Evolutionary conservation across 2,888 invertebrate genomes (phyloP).

Genomic region (Ypsolopha scabrella): DNA sequence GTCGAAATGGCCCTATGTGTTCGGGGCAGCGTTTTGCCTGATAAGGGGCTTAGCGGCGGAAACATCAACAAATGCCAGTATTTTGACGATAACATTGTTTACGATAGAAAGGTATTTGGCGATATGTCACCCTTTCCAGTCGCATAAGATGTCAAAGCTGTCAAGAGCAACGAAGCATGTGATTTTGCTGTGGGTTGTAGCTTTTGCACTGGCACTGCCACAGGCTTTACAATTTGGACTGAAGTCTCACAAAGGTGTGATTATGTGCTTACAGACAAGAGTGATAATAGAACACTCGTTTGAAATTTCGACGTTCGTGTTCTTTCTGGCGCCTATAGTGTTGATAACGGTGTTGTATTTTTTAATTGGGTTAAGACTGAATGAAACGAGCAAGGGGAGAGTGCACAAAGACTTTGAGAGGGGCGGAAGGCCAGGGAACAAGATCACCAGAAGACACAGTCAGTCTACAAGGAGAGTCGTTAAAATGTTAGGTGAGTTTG

Average conservation of each 20-base stretch:
- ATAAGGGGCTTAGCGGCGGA: slow-evolving; percentile 83
- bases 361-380: slow-evolving; percentile 72
- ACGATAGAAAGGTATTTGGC: slow-evolving; percentile 81
- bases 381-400: slow-evolving; percentile 46
- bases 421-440: slow-evolving; percentile 25
- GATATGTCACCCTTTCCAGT: slow-evolving; percentile 73
- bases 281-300: slow-evolving; percentile 73
- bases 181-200: slow-evolving; percentile 82
- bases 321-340: slow-evolving; percentile 83
- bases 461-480: slow-evolving; percentile 77
- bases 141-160: slow-evolving; percentile 89
- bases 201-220: slow-evolving; percentile 79
- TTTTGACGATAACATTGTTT: slow-evolving; percentile 85
- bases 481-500: slow-evolving; percentile 80
- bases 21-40: slow-evolving; percentile 84
- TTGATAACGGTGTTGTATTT: slow-evolving; percentile 80
- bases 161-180: slow-evolving; percentile 87
- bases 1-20: slow-evolving; percentile 82
- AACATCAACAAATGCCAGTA: slow-evolving; percentile 83
- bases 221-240: slow-evolving; percentile 70
- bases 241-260: slow-evolving; percentile 38
- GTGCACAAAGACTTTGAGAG: slow-evolving; percentile 26
- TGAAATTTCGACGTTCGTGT: slow-evolving; percentile 77
- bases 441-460: slow-evolving; percentile 45
- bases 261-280: slow-evolving; percentile 59